phyloP scores from a whole-genome alignment of 2,888 invertebrate genomes.

The Acronicta leporina region DNA sequence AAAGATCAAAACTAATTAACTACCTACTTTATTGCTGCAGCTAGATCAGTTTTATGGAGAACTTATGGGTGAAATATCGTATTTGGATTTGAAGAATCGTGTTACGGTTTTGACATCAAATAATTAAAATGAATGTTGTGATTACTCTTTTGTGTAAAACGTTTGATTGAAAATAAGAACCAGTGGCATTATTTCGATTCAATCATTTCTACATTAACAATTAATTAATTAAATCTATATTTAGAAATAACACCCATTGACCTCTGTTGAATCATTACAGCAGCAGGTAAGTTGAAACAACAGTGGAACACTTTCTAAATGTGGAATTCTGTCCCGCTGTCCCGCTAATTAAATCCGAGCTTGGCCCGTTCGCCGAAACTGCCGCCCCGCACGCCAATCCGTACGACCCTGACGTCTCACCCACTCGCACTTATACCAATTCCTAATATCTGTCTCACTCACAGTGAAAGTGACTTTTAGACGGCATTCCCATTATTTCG shows the following conservation, averaged over 20 bases:
- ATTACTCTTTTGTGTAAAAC: too few relatives aligned
- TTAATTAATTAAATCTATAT: too few relatives aligned
- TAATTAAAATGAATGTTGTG: too few relatives aligned
- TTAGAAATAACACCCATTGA: constrained; percentile 19
- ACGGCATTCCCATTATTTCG: constrained; percentile 64
- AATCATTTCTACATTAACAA: too few relatives aligned
- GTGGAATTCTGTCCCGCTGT: constrained; percentile 58
- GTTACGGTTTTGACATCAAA: too few relatives aligned
- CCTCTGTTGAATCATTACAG: constrained; percentile 32
- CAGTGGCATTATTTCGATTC: too few relatives aligned
- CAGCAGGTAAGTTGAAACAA: constrained; percentile 19
- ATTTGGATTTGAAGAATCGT: too few relatives aligned
- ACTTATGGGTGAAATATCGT: too few relatives aligned
- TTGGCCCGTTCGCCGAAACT: constrained; percentile 49
- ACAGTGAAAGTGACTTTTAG: constrained; percentile 62
- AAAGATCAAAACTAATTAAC: too few relatives aligned
- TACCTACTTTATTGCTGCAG: constrained; percentile 1
- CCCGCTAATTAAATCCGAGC: constrained; percentile 64
- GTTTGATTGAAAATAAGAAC: too few relatives aligned
- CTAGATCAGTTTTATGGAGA: too few relatives aligned
- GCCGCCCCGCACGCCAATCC: constrained; percentile 64
- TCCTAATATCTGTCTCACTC: constrained; percentile 47
- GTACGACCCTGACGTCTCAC: constrained; percentile 57
- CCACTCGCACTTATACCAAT: constrained; percentile 26
- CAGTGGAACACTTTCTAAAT: constrained; percentile 59